Evolutionary conservation across 1,140 invertebrate genomes (phyloP).

Genomic region (Neomicropteryx cornuta): DNA sequence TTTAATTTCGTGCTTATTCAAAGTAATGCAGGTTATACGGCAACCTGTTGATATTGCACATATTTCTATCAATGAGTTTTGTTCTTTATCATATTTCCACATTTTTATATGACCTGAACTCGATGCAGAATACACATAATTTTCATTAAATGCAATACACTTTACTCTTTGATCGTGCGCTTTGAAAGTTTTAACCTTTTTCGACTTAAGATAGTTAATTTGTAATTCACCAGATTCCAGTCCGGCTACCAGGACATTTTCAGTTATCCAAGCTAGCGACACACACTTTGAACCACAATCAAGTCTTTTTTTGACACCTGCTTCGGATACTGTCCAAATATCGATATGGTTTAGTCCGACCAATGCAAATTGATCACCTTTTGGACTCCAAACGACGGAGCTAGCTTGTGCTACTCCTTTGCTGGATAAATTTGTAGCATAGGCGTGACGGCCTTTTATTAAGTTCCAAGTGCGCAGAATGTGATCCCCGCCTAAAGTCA

Average conservation of each 20-base stretch:
- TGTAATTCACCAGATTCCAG: conserved; percentile 59
- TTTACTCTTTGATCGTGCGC: conserved; percentile 60
- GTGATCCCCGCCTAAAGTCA: conserved; percentile 76
- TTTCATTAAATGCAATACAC: conserved; percentile 41
- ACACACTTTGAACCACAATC: conserved; percentile 50
- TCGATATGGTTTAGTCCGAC: conserved; percentile 57
- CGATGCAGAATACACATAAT: conserved; percentile 49
- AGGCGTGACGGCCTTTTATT: conserved; percentile 80
- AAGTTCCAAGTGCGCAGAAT: conserved; percentile 89
- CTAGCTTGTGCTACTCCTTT: conserved; percentile 44
- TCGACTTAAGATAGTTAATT: conserved; percentile 43
- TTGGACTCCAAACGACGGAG: conserved; percentile 51
- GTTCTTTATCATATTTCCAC: conserved; percentile 46
- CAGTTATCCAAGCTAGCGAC: conserved; percentile 48
- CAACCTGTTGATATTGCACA: conserved; percentile 41
- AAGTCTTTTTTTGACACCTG: conserved; percentile 47
- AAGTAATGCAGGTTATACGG: conserved; percentile 45
- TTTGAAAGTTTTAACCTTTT: conserved; percentile 34
- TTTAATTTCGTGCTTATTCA: conserved; percentile 28
- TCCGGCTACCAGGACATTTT: conserved; percentile 53
- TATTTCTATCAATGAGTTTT: conserved; percentile 38
- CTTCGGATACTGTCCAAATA: conserved; percentile 65
- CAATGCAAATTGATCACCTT: conserved; percentile 62
- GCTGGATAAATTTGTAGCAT: conserved; percentile 69
- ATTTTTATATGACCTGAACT: conserved; percentile 71